Evolutionary conservation across 2,113 vertebrate genomes (phyloP).

Genomic region (Globicephala melas): DNA sequence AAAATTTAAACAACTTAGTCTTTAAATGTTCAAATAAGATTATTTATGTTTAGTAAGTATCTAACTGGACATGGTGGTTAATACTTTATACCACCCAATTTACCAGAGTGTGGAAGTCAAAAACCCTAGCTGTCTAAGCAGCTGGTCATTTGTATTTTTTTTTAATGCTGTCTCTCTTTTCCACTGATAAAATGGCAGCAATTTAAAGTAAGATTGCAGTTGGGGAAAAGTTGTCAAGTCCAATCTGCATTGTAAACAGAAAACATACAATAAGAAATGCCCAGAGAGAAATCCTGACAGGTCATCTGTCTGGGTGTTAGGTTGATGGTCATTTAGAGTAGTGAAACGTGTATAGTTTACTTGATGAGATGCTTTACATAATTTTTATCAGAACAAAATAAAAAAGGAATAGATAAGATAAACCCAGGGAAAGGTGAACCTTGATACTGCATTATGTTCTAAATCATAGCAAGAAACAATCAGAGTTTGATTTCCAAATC

Average conservation of each 20-base stretch:
- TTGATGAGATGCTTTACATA: background rate
- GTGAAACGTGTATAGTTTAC: accelerated
- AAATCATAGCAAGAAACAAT: background rate
- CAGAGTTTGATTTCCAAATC: background rate
- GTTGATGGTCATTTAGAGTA: background rate
- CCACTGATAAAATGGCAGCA: background rate
- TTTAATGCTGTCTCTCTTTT: background rate
- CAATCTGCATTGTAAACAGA: background rate
- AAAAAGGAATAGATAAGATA: background rate
- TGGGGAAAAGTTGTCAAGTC: background rate
- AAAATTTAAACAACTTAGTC: background rate
- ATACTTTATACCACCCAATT: background rate
- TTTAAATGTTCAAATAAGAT: background rate
- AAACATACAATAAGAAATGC: background rate
- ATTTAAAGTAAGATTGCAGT: background rate
- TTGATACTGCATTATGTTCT: background rate
- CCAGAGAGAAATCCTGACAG: background rate
- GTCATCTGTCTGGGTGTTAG: background rate
- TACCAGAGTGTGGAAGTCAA: background rate
- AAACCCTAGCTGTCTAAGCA: background rate
- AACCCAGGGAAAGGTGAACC: background rate
- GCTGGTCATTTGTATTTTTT: background rate
- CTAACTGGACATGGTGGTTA: background rate
- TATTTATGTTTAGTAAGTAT: background rate
- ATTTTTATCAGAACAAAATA: background rate